phyloP scores from a whole-genome alignment of 2,888 invertebrate genomes.

The Panorpa germanica region DNA sequence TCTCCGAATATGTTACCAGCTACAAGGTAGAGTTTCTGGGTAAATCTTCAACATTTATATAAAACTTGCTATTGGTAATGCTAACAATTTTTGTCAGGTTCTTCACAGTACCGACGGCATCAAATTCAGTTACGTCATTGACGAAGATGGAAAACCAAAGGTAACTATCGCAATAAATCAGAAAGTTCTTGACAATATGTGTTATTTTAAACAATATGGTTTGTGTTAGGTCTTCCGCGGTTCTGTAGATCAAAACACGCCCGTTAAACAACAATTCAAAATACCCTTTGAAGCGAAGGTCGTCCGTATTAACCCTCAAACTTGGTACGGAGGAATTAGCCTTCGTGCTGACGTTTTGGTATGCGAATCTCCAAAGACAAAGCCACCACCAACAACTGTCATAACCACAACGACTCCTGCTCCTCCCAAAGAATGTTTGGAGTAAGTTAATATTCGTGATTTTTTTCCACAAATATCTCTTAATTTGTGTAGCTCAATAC shows the following conservation, averaged over 20 bases:
- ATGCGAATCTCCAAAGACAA: too few species aligned
- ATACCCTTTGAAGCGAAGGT: slow-evolving; percentile 57
- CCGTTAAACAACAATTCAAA: slow-evolving; percentile 42
- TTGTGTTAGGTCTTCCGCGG: slow-evolving; percentile 45
- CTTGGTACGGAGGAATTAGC: slow-evolving; percentile 53
- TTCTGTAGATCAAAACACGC: slow-evolving; percentile 36
- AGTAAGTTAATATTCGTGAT: too few species aligned
- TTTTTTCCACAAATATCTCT: too few species aligned
- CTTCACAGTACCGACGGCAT: slow-evolving; percentile 47
- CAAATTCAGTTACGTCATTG: slow-evolving; percentile 36
- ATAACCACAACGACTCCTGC: too few species aligned
- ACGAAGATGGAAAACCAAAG: slow-evolving; percentile 30
- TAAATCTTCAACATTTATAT: too few species aligned
- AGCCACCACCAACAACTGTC: too few species aligned
- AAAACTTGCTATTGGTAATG: too few species aligned
- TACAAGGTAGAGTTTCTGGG: slow-evolving; percentile 51
- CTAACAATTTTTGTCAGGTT: too few species aligned
- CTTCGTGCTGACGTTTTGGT: too few species aligned
- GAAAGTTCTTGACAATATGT: too few species aligned
- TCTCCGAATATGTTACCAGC: slow-evolving; percentile 57
- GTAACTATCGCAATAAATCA: slow-evolving; percentile 19
- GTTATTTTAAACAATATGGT: slow-evolving; percentile 5
- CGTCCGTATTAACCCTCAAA: slow-evolving; percentile 49
- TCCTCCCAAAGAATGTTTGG: too few species aligned
- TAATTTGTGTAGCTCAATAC: too few species aligned